Percentiles rank a stretch among this genome's conserved stretches.
Conservation (phyloP, 2,888 invertebrate genomes). For the Scaptodrosophila latifasciaeformis region DNA sequence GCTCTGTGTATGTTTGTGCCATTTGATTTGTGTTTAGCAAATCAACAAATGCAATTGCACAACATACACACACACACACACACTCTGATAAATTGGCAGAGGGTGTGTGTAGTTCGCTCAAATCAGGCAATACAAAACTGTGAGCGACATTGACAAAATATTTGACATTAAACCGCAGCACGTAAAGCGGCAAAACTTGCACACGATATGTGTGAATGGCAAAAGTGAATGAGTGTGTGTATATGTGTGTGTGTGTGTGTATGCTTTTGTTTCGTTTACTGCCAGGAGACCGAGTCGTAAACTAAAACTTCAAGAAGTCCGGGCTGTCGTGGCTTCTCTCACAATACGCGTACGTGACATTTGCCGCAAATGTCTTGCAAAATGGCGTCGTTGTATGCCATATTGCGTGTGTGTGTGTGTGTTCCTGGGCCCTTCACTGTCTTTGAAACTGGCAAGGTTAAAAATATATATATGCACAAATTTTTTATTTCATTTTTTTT, state of each 20-base stretch:
- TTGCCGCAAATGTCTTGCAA: conserved; percentile 52
- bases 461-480: neutral
- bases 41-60: too few relatives aligned
- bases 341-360: conserved; percentile 48
- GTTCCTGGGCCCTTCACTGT: neutral
- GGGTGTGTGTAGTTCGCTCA: too few relatives aligned
- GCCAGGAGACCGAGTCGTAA: conserved; percentile 22
- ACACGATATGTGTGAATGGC: too few relatives aligned
- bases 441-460: neutral
- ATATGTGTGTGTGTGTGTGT: conserved; percentile 1
- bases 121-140: too few relatives aligned
- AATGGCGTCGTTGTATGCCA: conserved; percentile 37
- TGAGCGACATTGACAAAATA: conserved; percentile 34
- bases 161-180: conserved; percentile 51
- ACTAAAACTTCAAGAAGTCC: conserved; percentile 26
- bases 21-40: too few relatives aligned
- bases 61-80: too few relatives aligned
- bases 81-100: too few relatives aligned
- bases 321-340: neutral
- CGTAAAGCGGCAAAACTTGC: too few relatives aligned
- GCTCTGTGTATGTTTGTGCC: too few relatives aligned
- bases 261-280: conserved; percentile 3
- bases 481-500: too few relatives aligned
- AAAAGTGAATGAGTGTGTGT: conserved; percentile 10
- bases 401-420: conserved; percentile 12